These are phyloP conservation scores for Schizaphis graminum DNA, from an alignment of 2,888 invertebrate genomes.

Conservation along the genomic window DNA sequence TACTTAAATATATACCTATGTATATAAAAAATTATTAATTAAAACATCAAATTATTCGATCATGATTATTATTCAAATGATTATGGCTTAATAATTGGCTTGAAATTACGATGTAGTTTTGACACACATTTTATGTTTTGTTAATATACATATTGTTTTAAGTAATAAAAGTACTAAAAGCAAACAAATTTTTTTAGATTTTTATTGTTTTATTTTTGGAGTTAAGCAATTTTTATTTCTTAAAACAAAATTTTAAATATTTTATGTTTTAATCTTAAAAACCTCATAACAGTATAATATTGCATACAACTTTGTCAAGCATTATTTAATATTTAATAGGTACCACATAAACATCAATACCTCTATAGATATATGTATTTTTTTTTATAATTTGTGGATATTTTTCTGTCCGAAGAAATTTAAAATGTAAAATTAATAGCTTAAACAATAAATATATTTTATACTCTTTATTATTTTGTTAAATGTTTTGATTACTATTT, in stretches of 20 bases:
- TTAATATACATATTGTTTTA: not conserved
- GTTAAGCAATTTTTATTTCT: not conserved
- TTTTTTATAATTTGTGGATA: not conserved
- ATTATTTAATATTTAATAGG: constrained; percentile 19
- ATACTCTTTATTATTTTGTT: not conserved
- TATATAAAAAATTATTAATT: not conserved
- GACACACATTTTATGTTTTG: not conserved
- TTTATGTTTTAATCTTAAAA: not conserved
- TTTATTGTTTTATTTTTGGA: not conserved
- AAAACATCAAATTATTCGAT: not conserved
- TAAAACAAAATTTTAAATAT: not conserved
- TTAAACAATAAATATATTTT: not conserved
- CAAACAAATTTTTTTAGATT: not conserved
- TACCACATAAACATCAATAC: not conserved
- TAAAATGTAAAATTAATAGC: not conserved
- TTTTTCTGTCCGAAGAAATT: not conserved
- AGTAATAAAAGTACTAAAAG: not conserved
- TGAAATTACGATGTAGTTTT: not conserved
- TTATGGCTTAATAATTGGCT: constrained; percentile 12
- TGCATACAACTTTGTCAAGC: constrained; percentile 15
- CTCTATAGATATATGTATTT: not conserved
- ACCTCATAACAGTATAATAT: not conserved
- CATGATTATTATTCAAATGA: not conserved
- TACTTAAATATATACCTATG: not conserved
- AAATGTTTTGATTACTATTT: not conserved